Percentiles rank a stretch among this genome's conserved stretches.
Conservation (phyloP, 2,888 invertebrate genomes). For the Branchellion lobata region DNA sequence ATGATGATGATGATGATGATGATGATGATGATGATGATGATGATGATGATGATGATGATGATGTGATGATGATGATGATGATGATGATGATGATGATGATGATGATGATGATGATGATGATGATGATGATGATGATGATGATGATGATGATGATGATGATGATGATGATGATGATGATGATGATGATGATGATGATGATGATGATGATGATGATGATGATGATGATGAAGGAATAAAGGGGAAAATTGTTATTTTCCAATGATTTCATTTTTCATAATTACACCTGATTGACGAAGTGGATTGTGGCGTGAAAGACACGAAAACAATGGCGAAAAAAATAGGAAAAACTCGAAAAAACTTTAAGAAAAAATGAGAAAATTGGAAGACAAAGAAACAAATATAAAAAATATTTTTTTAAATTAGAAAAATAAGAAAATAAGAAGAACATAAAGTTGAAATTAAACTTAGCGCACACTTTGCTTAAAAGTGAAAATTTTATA, state of each 20-base stretch:
- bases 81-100: constrained; percentile 32
- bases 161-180: constrained; percentile 6
- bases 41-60: not conserved
- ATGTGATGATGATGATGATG: no score
- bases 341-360: no score
- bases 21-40: constrained; percentile 35
- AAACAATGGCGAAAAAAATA: not conserved
- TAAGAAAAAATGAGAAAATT: no score
- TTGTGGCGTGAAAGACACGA: no score
- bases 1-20: constrained; percentile 26
- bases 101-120: constrained; percentile 32
- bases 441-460: no score
- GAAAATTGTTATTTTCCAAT: not conserved
- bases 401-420: no score
- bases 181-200: constrained; percentile 19
- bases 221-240: not conserved
- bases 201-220: constrained; percentile 7
- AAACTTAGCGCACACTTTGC: no score
- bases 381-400: no score
- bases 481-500: no score
- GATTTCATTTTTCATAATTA: not conserved
- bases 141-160: constrained; percentile 35
- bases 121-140: constrained; percentile 40
- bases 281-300: no score
- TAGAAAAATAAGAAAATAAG: no score